Conservation (phyloP, 2,888 invertebrate genomes). For the Pseudolycoriella hygida region DNA sequence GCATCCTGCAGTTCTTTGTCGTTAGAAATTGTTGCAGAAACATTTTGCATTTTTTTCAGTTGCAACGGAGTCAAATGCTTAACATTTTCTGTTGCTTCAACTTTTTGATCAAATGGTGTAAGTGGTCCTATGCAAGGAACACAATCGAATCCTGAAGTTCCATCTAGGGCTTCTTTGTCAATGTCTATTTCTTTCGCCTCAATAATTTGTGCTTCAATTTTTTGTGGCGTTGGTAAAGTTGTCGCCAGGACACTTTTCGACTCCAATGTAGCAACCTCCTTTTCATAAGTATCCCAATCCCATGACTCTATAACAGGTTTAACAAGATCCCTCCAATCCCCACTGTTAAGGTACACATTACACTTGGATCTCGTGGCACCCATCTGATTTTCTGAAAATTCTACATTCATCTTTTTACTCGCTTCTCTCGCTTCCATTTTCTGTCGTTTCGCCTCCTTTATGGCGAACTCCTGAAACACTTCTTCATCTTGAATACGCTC, state of each 20-base stretch:
- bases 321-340: constrained; percentile 42
- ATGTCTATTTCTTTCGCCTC: constrained; percentile 29
- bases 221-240: constrained; percentile 32
- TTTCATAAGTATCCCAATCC: constrained; percentile 46
- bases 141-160: constrained; percentile 37
- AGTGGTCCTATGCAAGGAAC: constrained; percentile 44
- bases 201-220: constrained; percentile 24
- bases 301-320: constrained; percentile 44
- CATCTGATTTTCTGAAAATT: constrained; percentile 29
- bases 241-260: constrained; percentile 29
- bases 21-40: constrained; percentile 38
- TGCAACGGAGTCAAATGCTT: constrained; percentile 25
- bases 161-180: constrained; percentile 33
- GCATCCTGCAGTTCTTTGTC: constrained; percentile 14
- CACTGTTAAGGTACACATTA: constrained; percentile 32
- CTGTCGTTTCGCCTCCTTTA: constrained; percentile 27
- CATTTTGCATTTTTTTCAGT: constrained; percentile 35
- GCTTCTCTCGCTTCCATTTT: constrained; percentile 20
- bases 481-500: constrained; percentile 41
- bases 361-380: constrained; percentile 35
- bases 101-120: constrained; percentile 34
- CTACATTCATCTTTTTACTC: constrained; percentile 18
- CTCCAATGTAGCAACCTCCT: constrained; percentile 34
- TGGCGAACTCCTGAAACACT: constrained; percentile 28
- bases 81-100: constrained; percentile 17